These are phyloP conservation scores for Trypoxylus dichotomus DNA, from an alignment of 1,140 invertebrate species.

Conservation along the genomic window DNA sequence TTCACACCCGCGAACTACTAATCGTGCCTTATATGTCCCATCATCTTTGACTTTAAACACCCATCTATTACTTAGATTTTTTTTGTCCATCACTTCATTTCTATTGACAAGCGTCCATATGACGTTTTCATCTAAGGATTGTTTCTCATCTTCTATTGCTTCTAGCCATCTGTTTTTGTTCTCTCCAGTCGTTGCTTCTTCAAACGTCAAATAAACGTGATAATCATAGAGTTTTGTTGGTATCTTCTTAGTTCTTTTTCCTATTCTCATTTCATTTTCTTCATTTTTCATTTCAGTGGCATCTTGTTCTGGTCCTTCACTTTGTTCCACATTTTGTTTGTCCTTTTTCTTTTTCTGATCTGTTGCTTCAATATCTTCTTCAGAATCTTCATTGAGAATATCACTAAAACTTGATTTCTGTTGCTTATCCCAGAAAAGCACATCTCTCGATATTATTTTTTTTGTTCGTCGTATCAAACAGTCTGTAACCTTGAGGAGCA, in stretches of 20 bases:
- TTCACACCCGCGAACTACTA: too few species aligned
- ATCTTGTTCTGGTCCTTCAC: not conserved
- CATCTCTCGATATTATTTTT: too few species aligned
- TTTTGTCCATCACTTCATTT: too few species aligned
- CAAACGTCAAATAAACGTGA: too few species aligned
- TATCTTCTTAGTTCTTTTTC: too few species aligned
- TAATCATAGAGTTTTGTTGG: too few species aligned
- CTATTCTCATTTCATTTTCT: not conserved
- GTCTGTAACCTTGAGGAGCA: too few species aligned
- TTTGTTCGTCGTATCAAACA: not conserved
- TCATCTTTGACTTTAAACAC: conserved; percentile 18
- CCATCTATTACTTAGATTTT: conserved; percentile 8
- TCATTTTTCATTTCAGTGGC: not conserved
- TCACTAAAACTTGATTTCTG: conserved; percentile 30
- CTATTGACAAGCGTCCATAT: not conserved
- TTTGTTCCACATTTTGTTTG: not conserved
- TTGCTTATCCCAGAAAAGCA: too few species aligned
- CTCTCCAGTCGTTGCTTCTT: too few species aligned
- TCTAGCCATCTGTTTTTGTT: too few species aligned
- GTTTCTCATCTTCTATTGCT: too few species aligned
- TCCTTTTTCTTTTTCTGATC: not conserved
- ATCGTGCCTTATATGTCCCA: conserved; percentile 42
- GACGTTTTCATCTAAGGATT: not conserved
- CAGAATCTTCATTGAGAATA: not conserved
- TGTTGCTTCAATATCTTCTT: not conserved